phyloP scores from a whole-genome alignment of 1,140 invertebrate species.

The Aplysia californica region DNA sequence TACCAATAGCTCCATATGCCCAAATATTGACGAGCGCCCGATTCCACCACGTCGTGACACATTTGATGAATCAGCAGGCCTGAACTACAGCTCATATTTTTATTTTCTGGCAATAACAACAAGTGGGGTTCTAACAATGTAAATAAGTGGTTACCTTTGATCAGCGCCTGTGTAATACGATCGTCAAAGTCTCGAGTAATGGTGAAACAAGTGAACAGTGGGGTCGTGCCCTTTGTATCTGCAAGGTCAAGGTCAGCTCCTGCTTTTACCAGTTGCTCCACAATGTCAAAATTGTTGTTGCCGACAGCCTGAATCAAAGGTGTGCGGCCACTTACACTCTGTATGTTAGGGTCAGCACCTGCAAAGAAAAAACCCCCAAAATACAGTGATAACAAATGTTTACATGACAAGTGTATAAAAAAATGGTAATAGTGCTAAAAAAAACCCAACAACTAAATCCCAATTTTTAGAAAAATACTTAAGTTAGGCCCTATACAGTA shows the following conservation, averaged over 20 bases:
- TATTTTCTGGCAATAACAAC: too few species aligned
- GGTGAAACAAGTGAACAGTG: slow-evolving; percentile 4
- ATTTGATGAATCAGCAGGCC: too few species aligned
- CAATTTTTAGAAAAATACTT: too few species aligned
- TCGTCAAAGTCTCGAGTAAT: background rate
- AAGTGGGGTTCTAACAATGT: too few species aligned
- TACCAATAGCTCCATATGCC: too few species aligned
- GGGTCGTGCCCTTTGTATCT: slow-evolving; percentile 38
- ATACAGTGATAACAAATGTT: background rate
- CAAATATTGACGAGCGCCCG: too few species aligned
- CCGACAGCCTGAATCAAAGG: slow-evolving; percentile 10
- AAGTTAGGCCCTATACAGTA: too few species aligned
- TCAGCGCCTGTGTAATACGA: background rate
- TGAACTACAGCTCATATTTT: too few species aligned
- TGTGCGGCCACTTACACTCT: slow-evolving; percentile 16
- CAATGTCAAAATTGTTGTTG: background rate
- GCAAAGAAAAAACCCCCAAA: background rate
- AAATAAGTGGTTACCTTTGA: slow-evolving; percentile 14
- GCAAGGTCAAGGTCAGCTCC: slow-evolving; percentile 36
- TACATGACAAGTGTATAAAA: too few species aligned
- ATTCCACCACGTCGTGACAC: too few species aligned
- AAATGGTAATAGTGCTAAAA: too few species aligned
- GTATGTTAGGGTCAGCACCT: slow-evolving; percentile 6
- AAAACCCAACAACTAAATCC: too few species aligned
- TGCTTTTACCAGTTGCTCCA: slow-evolving; percentile 21